These are phyloP conservation scores for Kryphioiulus occultus DNA, from an alignment of 2,888 invertebrate species.

Conservation along the genomic window DNA sequence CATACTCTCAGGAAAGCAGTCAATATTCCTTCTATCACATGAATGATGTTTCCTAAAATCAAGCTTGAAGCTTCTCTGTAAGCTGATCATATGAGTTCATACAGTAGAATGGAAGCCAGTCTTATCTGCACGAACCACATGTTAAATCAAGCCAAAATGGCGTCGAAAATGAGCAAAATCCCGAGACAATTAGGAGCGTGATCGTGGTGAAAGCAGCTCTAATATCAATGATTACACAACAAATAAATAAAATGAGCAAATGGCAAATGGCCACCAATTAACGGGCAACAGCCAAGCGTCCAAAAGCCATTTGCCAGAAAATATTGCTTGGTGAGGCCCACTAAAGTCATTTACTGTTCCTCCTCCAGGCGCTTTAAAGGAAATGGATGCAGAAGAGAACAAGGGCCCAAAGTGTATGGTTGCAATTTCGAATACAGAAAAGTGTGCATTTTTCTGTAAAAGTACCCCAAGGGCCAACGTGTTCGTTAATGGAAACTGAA, in stretches of 20 bases:
- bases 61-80: neutral
- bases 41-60: neutral
- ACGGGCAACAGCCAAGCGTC: neutral
- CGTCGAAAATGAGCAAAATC: neutral
- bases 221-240: neutral
- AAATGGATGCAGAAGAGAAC: neutral
- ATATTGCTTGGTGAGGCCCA: neutral
- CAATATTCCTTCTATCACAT: neutral
- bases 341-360: neutral
- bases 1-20: neutral
- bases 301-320: neutral
- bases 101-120: neutral
- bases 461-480: neutral
- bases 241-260: neutral
- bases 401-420: neutral
- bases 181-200: conserved; percentile 9
- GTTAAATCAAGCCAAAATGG: neutral
- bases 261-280: conserved; percentile 7
- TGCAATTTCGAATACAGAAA: neutral
- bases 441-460: neutral
- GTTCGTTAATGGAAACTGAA: neutral
- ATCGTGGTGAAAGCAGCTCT: conserved; percentile 15
- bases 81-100: too few relatives aligned
- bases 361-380: neutral
- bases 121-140: neutral